Evolutionary conservation across 2,113 vertebrate species (phyloP), one percentile per base, ranked within the genome.

Genomic region (Bubo scandiacus): DNA sequence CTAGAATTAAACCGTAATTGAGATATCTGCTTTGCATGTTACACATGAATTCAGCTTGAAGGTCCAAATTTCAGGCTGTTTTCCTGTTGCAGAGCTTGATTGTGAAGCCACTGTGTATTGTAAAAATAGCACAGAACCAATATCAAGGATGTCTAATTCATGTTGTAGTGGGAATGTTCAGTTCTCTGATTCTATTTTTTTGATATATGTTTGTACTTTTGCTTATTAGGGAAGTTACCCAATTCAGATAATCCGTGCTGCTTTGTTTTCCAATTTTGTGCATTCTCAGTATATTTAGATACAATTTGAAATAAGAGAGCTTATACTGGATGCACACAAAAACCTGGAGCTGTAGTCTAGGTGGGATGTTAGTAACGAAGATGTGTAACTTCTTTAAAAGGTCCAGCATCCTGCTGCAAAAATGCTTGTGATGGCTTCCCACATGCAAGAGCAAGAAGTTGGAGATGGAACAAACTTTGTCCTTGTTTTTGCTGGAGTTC

Each of bases 391-490:
- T 86, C 43, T 94, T 90, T 34, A 55, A 66, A 94, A 99, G 99
- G 99, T 99, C 49, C 99, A 99, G 90, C 99, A 99, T 97, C 99
- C 99, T 55, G 99, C 99, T 65, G 99, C 99, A 6, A 99, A 99
- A 98, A 99, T 99, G 99, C 97, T 99, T 23, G 99, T 99, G 36
- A 99, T 99, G 99, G 99, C 99, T 10, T 99, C 99, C 59, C 99
- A 99, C 90, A 99, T 99, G 99, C 99, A 99, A 96, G 99, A 99
- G 65, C 99, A 99, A 93, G 99, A 99, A 97, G 99, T 99, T 42
- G 99, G 99, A 25, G 99, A 99, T 42, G 99, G 99, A 43, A 99
- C 99, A n/a, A 99, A 99, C 96, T 99, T 99, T 87, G 99, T 99
- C 23, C 98, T 99, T 96, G 98, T 99, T 79, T 99, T 99, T 96